Conservation (phyloP, 2,113 vertebrate species). For the Platysternon megacephalum region DNA sequence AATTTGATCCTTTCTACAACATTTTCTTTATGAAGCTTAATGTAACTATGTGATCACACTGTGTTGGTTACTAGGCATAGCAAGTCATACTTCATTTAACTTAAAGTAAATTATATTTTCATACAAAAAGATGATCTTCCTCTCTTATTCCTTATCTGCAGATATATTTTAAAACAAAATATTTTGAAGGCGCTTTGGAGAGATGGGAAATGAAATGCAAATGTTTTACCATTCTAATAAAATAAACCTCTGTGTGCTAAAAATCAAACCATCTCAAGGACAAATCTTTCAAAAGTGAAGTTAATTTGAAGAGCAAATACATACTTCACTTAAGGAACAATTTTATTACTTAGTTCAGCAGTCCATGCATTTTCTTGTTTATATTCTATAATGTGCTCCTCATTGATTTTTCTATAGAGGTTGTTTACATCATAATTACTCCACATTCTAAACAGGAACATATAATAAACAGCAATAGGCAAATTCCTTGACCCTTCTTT, state of each 20-base stretch:
- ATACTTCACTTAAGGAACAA: background rate
- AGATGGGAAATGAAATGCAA: background rate
- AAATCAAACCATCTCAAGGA: background rate
- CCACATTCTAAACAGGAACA: background rate
- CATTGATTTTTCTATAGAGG: background rate
- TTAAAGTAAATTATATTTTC: background rate
- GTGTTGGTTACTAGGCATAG: background rate
- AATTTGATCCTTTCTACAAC: background rate
- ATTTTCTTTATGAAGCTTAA: background rate
- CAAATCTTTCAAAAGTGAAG: background rate
- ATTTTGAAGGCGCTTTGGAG: background rate
- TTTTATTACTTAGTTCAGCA: background rate
- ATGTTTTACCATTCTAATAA: background rate
- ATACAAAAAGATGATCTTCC: background rate
- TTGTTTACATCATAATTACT: background rate
- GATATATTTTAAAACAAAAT: background rate
- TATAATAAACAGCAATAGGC: background rate
- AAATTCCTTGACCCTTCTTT: background rate
- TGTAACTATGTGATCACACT: background rate
- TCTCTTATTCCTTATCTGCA: background rate
- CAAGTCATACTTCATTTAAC: background rate
- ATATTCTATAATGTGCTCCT: background rate
- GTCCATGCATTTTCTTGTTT: background rate
- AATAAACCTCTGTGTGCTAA: background rate
- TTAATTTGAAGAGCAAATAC: background rate